Base-by-base conservation (phyloP, 2,797 vertebrate genomes). In the Vespertilio murinus region DNA sequence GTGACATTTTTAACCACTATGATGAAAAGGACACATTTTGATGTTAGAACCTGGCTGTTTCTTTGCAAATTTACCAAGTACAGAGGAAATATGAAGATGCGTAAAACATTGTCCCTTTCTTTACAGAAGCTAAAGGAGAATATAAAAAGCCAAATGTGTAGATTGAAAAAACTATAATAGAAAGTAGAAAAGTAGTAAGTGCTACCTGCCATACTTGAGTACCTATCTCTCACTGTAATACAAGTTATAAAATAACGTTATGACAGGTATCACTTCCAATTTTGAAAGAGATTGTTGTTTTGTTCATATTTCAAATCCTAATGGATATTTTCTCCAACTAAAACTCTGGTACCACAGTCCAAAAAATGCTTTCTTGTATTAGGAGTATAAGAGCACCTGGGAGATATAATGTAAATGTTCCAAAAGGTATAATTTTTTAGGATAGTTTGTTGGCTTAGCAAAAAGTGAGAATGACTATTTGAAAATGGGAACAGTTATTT, bases 401-500 rank as follows among this genome's bases (percentile, higher is more conserved):
- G 14, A 70, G 3, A 90, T 92, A 13, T 69, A 94, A 52, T 86
- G 88, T 75, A 92, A 64, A 75, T 90, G 12, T 17, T 81, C 28
- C 91, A 74, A 90, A 77, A 94, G 77, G 78, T 52, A 28, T 8
- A 77, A 82, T 33, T 71, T 71, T 88, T 96, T 61, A 80, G 13
- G 18, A 59, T 22, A 84, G 30, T 71, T 69, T 75, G 14, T 92
- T 95, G 82, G 28, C 42, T 93, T 95, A 85, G 67, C 33, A 67
- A 47, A 79, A 92, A 94, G 90, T 52, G 56, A 17, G n/a, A 90
- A 94, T 84, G 33, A 65, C 17, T 84, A 84, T 54, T 92, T 90
- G 56, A 94, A 95, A 95, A 78, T 88, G 65, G 52, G 18, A 96
- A 80, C 45, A 87, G 94, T 83, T 91, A 12, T 33, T 88, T 77